phyloP scores from a whole-genome alignment of 2,797 vertebrate genomes.

The Danio albolineatus region DNA sequence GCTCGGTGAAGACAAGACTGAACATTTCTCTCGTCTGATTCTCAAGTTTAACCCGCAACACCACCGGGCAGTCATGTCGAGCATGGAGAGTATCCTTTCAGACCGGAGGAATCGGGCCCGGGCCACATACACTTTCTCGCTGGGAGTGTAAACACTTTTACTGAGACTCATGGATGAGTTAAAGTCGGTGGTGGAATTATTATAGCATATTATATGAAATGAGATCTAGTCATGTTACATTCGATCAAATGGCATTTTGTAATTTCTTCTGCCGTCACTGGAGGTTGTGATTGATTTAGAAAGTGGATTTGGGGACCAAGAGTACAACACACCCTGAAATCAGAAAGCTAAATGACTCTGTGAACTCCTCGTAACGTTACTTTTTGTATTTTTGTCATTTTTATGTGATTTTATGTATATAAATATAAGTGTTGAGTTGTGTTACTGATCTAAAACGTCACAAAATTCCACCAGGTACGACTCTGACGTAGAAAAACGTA shows the following conservation, averaged over 20 bases:
- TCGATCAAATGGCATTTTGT: not conserved
- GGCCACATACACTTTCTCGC: not conserved
- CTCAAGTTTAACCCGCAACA: not conserved
- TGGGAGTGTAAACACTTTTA: constrained; percentile 4
- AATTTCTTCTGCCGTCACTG: not conserved
- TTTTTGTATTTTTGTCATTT: not conserved
- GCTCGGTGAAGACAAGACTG: not conserved
- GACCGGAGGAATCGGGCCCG: not conserved
- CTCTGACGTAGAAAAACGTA: constrained; percentile 13
- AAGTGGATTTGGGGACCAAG: not conserved
- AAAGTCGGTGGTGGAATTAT: not conserved
- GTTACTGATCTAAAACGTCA: not conserved
- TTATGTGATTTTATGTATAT: too few relatives aligned
- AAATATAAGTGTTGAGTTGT: too few relatives aligned
- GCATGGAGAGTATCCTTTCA: constrained; percentile 67
- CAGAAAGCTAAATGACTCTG: not conserved
- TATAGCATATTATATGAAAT: not conserved
- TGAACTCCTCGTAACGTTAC: not conserved
- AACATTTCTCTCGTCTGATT: not conserved
- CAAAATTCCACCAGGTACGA: constrained; percentile 8
- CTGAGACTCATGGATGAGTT: not conserved
- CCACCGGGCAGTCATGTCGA: constrained; percentile 51
- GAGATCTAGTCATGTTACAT: not conserved
- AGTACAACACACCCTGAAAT: not conserved
- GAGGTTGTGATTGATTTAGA: not conserved